These are phyloP conservation scores for Slavum lentiscoides DNA, from an alignment of 2,888 invertebrate species.

Conservation along the genomic window DNA sequence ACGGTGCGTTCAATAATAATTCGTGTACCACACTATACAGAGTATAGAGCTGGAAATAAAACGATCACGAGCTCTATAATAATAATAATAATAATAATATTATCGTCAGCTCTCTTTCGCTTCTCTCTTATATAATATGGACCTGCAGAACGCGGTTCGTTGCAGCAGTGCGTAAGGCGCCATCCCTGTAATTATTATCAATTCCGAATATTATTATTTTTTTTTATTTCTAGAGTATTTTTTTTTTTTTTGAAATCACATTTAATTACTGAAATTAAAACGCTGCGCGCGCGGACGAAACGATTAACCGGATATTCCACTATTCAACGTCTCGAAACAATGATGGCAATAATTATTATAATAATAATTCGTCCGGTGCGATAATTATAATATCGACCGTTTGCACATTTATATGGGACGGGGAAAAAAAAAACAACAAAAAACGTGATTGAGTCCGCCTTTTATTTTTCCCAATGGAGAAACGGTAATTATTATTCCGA, in stretches of 20 bases:
- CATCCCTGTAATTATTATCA: constrained; percentile 52
- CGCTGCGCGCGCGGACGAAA: constrained; percentile 7
- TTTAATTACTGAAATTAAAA: constrained; percentile 54
- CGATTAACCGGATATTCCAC: constrained; percentile 50
- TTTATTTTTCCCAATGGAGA: constrained; percentile 27
- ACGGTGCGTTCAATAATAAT: neutral
- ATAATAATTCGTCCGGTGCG: constrained; percentile 47
- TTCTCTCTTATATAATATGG: neutral
- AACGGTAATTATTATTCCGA: constrained; percentile 41
- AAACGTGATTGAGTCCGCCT: constrained; percentile 47
- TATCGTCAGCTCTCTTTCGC: neutral
- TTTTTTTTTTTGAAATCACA: constrained; percentile 28
- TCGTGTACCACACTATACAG: neutral
- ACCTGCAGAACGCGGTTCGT: neutral
- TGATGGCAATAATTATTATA: constrained; percentile 46
- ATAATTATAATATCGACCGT: constrained; percentile 42
- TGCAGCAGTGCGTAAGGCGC: constrained; percentile 19
- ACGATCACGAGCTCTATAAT: neutral
- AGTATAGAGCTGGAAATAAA: neutral
- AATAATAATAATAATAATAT: constrained; percentile 21
- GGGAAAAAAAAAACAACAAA: neutral
- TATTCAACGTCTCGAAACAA: constrained; percentile 47
- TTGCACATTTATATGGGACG: constrained; percentile 18
- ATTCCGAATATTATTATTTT: constrained; percentile 51
- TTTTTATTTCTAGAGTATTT: constrained; percentile 23